A percentile compares a stretch with the other conserved stretches of the same genome.
Conservation (phyloP, 2,797 vertebrate genomes). For the Micrastur ruficollis region DNA sequence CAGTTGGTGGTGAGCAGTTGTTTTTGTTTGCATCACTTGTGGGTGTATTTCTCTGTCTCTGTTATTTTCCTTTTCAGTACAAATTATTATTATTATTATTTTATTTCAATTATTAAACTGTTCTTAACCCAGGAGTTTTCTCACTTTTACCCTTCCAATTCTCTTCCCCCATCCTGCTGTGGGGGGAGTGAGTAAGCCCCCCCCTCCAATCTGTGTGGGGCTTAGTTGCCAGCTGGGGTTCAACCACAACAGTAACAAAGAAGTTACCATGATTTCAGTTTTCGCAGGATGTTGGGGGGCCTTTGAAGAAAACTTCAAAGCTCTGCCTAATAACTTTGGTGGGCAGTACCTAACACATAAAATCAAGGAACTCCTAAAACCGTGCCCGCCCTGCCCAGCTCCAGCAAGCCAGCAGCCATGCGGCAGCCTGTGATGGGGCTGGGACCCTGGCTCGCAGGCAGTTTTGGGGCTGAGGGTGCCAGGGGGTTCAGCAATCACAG, state of each 20-base stretch:
- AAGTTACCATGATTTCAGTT: background rate
- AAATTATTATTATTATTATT: background rate
- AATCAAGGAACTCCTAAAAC: background rate
- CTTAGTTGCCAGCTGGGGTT: background rate
- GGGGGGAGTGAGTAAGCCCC: no score
- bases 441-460: fast-evolving
- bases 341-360: background rate
- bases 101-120: background rate
- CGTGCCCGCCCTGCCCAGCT: fast-evolving
- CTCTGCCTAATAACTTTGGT: background rate
- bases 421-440: fast-evolving
- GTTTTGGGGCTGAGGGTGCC: background rate
- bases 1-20: background rate
- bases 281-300: background rate
- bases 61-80: background rate
- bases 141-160: background rate
- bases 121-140: background rate
- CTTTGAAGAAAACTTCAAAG: background rate
- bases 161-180: background rate
- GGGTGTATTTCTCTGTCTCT: background rate
- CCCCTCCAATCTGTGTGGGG: background rate
- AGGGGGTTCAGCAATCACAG: background rate
- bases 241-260: background rate
- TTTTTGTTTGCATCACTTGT: background rate
- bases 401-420: background rate